These are phyloP conservation scores for Drosophila athabasca DNA, from an alignment of 1,140 invertebrate genomes.

Conservation along the genomic window DNA sequence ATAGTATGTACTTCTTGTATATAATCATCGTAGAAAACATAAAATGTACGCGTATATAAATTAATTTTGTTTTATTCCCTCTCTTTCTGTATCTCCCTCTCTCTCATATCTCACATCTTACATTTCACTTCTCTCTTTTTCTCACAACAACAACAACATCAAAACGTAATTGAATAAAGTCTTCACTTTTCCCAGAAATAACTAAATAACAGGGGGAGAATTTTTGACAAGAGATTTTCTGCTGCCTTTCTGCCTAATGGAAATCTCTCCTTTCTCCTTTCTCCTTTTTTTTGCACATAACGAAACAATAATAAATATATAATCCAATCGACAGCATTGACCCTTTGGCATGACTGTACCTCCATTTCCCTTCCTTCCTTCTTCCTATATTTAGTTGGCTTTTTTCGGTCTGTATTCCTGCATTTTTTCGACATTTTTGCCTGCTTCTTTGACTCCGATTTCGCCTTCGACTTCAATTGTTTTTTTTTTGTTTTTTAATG, in stretches of 20 bases:
- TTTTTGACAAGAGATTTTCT: conserved; percentile 41
- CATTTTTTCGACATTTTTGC: conserved; percentile 46
- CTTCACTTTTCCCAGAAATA: conserved; percentile 64
- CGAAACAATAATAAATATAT: conserved; percentile 49
- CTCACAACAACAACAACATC: conserved; percentile 71
- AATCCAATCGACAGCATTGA: conserved; percentile 38
- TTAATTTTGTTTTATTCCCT: conserved; percentile 35
- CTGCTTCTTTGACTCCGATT: conserved; percentile 30
- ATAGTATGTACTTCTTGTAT: neutral
- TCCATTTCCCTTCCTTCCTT: conserved; percentile 54
- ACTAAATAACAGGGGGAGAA: conserved; percentile 68
- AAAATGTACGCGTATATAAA: conserved; percentile 52
- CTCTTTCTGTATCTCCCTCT: conserved; percentile 22
- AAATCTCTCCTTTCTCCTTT: conserved; percentile 25
- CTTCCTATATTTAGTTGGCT: conserved; percentile 66
- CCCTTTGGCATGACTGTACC: conserved; percentile 53
- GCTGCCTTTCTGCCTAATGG: conserved; percentile 13
- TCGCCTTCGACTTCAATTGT: conserved; percentile 12
- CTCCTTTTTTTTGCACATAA: conserved; percentile 34
- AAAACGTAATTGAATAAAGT: conserved; percentile 36
- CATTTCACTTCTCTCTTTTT: conserved; percentile 3
- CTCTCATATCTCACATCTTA: neutral
- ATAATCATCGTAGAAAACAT: conserved; percentile 46
- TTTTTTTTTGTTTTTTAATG: conserved; percentile 62
- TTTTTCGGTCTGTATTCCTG: conserved; percentile 25